phyloP scores from a whole-genome alignment of 2,797 vertebrate genomes.

The Lepus townsendii region DNA sequence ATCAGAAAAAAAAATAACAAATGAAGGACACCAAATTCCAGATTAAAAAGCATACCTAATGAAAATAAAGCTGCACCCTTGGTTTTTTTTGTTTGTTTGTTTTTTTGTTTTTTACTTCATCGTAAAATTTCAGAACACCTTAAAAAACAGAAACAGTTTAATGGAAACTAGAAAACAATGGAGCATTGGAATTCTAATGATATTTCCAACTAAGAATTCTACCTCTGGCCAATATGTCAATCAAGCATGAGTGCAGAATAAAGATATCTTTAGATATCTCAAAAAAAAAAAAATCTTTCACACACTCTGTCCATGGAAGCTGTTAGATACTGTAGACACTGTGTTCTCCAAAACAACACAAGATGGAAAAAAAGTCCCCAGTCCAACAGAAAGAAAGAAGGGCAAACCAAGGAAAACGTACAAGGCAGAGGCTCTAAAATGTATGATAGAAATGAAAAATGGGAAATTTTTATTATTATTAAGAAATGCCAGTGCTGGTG shows the following conservation, averaged over 20 bases:
- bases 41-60: neutral
- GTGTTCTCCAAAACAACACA: slow-evolving; percentile 17
- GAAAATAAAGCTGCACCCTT: neutral
- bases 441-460: neutral
- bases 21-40: neutral
- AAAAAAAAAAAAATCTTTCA: neutral
- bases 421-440: neutral
- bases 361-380: neutral
- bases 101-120: neutral
- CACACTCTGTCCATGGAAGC: neutral
- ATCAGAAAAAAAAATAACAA: neutral
- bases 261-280: slow-evolving; percentile 23
- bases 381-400: neutral
- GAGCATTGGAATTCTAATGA: neutral
- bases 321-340: slow-evolving; percentile 33
- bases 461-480: neutral
- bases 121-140: slow-evolving; percentile 37
- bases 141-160: slow-evolving; percentile 15
- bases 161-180: slow-evolving; percentile 4
- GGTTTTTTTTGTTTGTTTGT: too few relatives aligned
- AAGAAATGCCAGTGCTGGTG: too few relatives aligned
- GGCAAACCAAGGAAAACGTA: neutral
- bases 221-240: slow-evolving; percentile 9
- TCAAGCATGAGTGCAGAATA: neutral
- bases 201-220: slow-evolving; percentile 31